Conservation (phyloP, 2,888 invertebrate genomes). For the Furcula furcula region DNA sequence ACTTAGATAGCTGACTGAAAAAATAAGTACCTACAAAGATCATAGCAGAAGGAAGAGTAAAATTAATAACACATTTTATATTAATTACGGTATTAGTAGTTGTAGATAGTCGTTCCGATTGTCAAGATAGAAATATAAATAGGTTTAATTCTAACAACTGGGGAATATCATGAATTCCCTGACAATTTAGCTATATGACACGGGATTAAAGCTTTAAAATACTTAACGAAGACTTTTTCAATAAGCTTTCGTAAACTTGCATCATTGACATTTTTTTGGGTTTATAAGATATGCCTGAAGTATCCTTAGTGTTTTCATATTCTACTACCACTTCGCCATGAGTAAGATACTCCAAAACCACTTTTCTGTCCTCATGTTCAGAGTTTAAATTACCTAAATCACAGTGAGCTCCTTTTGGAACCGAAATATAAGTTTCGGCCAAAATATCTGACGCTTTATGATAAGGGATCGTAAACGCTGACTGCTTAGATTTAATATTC, state of each 20-base stretch:
- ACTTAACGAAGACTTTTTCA: constrained; percentile 50
- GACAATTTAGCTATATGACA: constrained; percentile 41
- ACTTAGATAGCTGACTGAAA: no score
- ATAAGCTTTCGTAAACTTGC: constrained; percentile 43
- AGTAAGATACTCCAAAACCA: constrained; percentile 23
- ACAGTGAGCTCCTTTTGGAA: constrained; percentile 21
- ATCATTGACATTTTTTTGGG: constrained; percentile 44
- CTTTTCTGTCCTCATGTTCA: constrained; percentile 16
- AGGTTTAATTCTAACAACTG: no score
- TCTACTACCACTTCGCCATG: constrained; percentile 19
- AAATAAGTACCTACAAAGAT: no score
- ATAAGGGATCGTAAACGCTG: constrained; percentile 44
- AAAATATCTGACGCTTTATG: constrained; percentile 45
- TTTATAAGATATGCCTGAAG: constrained; percentile 43
- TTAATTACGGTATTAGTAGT: no score
- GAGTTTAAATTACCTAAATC: constrained; percentile 20
- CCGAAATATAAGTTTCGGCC: constrained; percentile 27
- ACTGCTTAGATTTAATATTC: constrained; percentile 9
- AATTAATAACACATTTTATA: no score
- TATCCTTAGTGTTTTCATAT: constrained; percentile 32
- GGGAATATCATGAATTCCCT: neutral
- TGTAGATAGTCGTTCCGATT: no score
- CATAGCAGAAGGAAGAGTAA: no score
- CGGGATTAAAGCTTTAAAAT: constrained; percentile 46
- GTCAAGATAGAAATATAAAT: no score